Conservation (phyloP, 2,797 vertebrate species). For the Hoplostethus mediterraneus region DNA sequence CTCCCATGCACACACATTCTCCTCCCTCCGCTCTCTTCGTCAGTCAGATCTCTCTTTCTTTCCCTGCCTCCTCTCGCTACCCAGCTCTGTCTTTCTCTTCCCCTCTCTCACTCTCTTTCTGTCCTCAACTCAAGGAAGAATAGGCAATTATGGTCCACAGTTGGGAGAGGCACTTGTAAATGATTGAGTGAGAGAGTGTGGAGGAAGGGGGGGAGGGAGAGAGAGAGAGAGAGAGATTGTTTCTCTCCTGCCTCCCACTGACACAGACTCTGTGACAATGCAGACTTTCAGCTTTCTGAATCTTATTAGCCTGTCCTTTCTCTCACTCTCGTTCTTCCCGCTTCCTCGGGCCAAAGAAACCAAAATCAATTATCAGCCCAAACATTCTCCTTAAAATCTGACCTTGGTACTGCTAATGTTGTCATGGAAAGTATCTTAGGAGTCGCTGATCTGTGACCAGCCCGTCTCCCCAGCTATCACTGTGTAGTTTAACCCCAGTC, state of each 20-base stretch:
- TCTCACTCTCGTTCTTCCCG: conserved; percentile 1
- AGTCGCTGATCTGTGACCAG: conserved; percentile 50
- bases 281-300: conserved; percentile 58
- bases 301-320: conserved; percentile 57
- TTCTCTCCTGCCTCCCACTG: conserved; percentile 53
- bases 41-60: background rate
- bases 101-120: conserved; percentile 11
- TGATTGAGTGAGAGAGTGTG: conserved; percentile 51
- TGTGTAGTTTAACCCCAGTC: conserved; percentile 10
- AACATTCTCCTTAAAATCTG: conserved; percentile 34
- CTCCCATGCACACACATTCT: background rate
- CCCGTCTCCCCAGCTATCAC: conserved; percentile 21
- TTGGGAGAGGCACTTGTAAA: conserved; percentile 53
- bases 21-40: background rate
- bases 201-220: conserved; percentile 5
- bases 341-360: conserved; percentile 44
- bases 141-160: conserved; percentile 47
- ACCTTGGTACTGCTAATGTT: conserved; percentile 43
- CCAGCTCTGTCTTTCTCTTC: background rate
- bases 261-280: conserved; percentile 56
- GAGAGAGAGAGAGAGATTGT: conserved; percentile 22
- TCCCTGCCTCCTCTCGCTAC: background rate
- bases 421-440: conserved; percentile 47
- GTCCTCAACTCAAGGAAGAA: conserved; percentile 34
- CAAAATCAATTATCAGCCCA: conserved; percentile 61